Evolutionary conservation across 2,797 vertebrate species (phyloP), one percentile per base, ranked within the genome.

Genomic region (Eleutherodactylus coqui): DNA sequence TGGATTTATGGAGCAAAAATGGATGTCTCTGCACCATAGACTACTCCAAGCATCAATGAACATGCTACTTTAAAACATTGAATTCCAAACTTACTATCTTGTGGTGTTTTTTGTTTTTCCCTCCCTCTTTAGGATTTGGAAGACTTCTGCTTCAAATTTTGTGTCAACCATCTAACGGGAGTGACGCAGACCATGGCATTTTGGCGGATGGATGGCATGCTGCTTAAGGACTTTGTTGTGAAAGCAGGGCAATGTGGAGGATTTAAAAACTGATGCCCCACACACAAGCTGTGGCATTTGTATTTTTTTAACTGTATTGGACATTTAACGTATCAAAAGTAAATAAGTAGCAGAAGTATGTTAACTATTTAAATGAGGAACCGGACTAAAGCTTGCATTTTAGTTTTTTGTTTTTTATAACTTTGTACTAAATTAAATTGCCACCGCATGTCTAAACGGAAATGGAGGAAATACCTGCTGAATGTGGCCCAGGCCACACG

Each of bases 101-200:
- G n/a, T n/a, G n/a, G n/a, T 32, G 0, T 9, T 19, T 21, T 60
- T 45, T 17, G 13, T 41, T 49, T 5, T 38, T 36, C 5, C 29
- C 13, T 41, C 7, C 17, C 16, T n/a, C 19, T 24, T 4, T 89
- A 99, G 98, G 98, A 99, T 91, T 96, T 99, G 92, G 98, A 99
- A 90, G 97, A 99, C 88, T 99, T 99, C 94, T 99, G 98, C 95
- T 99, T 99, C 91, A 98, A 96, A 93, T 99, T 99, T 94, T 99
- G 98, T 88, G 94, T 99, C 89, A 98, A 98, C 93, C 98, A 99
- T 93, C 96, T 99, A 95, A 99, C 98, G 0, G 96, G 96, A 91
- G 98, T 99, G 90, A 99, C 97, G 69, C 97, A 99, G 95, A 99
- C 97, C 0, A 78, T 94, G 47, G 97, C 97, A 2, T 99, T 99